Evolutionary conservation across 2,113 vertebrate genomes (phyloP).

Genomic region (Motacilla tschutschensis): DNA sequence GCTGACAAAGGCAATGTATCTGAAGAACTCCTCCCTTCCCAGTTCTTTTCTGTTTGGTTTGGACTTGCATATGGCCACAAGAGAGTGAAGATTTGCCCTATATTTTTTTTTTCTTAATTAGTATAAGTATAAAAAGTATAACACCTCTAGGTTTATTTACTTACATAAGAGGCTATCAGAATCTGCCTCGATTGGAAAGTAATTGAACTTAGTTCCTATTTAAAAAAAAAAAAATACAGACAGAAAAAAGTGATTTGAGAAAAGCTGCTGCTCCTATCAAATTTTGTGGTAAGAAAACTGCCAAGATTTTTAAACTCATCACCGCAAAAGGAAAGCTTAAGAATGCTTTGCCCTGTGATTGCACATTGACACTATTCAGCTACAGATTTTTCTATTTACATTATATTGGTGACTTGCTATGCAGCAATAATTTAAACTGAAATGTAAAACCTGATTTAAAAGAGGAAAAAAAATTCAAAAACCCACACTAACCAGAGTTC

Average conservation of each 20-base stretch:
- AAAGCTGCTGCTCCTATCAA: conserved; percentile 2
- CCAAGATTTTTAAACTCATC: background rate
- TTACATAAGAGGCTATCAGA: conserved; percentile 70
- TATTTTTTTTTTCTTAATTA: background rate
- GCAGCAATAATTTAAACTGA: background rate
- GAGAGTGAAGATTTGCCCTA: conserved; percentile 9
- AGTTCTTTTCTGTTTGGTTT: background rate
- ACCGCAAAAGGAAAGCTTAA: background rate
- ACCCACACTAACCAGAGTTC: background rate
- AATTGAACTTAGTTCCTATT: conserved; percentile 70
- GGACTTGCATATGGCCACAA: conserved; percentile 1
- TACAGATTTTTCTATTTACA: background rate
- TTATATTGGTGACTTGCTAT: background rate
- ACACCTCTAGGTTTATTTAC: conserved; percentile 57
- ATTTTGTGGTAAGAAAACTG: background rate
- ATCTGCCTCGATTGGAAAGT: conserved; percentile 64
- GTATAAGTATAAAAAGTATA: conserved; percentile 33
- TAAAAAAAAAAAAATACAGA: conserved; percentile 66
- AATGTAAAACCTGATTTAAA: background rate
- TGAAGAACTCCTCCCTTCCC: background rate
- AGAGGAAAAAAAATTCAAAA: background rate
- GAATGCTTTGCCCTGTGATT: background rate
- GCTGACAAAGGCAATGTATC: background rate
- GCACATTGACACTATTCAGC: background rate
- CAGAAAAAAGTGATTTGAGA: background rate